A percentile compares a stretch with the other conserved stretches of the same genome.
Conservation (phyloP, 2,888 invertebrate genomes). For the Exocentrus adspersus region DNA sequence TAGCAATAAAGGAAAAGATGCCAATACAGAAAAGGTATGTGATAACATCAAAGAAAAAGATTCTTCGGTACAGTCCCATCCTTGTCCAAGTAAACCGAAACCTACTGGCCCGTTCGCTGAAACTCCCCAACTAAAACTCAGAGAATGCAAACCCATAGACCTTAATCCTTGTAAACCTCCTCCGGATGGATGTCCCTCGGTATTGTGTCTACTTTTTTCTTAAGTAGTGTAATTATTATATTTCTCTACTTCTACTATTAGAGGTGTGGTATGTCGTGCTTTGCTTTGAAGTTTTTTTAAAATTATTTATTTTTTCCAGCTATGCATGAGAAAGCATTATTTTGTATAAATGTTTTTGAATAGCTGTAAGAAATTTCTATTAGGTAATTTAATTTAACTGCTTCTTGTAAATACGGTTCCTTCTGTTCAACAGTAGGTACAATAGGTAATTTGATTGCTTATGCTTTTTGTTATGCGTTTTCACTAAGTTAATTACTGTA, state of each 20-base stretch:
- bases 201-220: conserved; percentile 23
- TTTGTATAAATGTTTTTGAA: too few species aligned
- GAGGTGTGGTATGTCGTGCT: neutral
- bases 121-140: conserved; percentile 37
- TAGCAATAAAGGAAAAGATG: conserved; percentile 37
- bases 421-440: too few species aligned
- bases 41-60: conserved; percentile 34
- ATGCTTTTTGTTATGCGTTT: too few species aligned
- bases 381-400: too few species aligned
- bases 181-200: conserved; percentile 31
- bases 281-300: conserved; percentile 31
- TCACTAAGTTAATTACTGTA: neutral
- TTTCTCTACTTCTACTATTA: too few species aligned
- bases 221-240: too few species aligned
- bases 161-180: conserved; percentile 44
- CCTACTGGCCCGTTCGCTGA: neutral
- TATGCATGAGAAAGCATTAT: too few species aligned
- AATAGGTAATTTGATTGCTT: too few species aligned
- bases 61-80: conserved; percentile 30
- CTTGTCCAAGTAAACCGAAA: conserved; percentile 27
- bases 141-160: conserved; percentile 45
- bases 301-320: too few species aligned
- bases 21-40: conserved; percentile 48
- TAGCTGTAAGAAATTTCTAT: too few species aligned
- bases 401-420: too few species aligned